phyloP scores from a whole-genome alignment of 2,113 vertebrate species.

The Aleadryas rufinucha region DNA sequence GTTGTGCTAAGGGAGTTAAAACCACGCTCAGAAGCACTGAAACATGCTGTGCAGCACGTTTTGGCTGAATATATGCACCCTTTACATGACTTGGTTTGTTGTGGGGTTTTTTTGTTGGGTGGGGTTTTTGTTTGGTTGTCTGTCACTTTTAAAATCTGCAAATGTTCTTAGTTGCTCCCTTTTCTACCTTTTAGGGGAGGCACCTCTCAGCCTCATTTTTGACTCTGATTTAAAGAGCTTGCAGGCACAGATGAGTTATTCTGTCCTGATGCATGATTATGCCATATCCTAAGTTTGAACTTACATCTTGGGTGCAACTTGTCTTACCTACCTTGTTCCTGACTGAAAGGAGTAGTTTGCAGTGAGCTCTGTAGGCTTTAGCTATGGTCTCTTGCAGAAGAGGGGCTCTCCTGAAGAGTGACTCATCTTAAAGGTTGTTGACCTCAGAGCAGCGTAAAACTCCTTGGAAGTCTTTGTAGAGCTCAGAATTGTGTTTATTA shows the following conservation, averaged over 20 bases:
- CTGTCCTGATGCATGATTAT: background rate
- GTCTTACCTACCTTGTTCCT: background rate
- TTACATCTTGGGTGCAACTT: background rate
- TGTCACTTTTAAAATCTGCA: background rate
- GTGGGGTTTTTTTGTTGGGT: background rate
- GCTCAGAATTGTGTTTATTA: background rate
- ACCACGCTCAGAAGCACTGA: background rate
- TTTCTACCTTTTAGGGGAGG: background rate
- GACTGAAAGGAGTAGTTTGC: background rate
- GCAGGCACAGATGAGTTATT: background rate
- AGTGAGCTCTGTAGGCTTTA: background rate
- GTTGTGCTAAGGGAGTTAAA: background rate
- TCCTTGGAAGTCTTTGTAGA: background rate
- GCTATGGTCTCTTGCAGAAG: background rate
- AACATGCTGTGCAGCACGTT: background rate
- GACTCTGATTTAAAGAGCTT: background rate
- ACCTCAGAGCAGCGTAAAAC: background rate
- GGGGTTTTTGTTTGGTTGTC: background rate
- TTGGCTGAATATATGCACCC: background rate
- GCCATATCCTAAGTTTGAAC: background rate
- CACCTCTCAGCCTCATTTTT: background rate
- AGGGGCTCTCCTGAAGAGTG: background rate
- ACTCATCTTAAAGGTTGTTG: background rate
- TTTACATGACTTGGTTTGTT: background rate
- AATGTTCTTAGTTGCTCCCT: background rate